A percentile compares a stretch with the other conserved stretches of the same genome.
phyloP scores from a whole-genome alignment of 2,888 invertebrate genomes.

The Diarsia mendica region DNA sequence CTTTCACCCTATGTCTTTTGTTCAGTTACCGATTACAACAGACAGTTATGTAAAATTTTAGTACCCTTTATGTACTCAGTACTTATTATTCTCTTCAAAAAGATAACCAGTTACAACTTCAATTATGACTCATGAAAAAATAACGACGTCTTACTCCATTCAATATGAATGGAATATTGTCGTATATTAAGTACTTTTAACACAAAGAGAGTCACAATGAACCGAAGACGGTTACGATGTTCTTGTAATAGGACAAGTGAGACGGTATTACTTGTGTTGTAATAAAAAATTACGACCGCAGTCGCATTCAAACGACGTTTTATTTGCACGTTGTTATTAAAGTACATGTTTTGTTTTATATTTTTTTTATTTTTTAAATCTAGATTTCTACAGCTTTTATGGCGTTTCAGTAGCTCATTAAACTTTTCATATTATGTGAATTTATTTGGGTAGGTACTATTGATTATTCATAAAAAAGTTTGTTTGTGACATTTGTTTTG shows the following conservation, averaged over 20 bases:
- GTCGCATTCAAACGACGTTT: constrained; percentile 62
- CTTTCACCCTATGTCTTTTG: neutral
- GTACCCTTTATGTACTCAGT: constrained; percentile 12
- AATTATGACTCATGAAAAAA: constrained; percentile 58
- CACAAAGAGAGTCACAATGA: constrained; percentile 56
- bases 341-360: constrained; percentile 24
- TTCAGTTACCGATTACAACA: neutral
- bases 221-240: constrained; percentile 43
- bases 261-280: constrained; percentile 55
- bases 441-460: neutral
- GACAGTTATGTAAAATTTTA: constrained; percentile 28
- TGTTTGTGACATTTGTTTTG: too few relatives aligned
- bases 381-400: neutral
- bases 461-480: too few relatives aligned
- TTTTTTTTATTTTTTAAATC: constrained; percentile 22
- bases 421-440: neutral
- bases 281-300: constrained; percentile 66
- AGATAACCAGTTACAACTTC: constrained; percentile 53
- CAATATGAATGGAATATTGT: constrained; percentile 49
- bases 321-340: constrained; percentile 56
- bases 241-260: constrained; percentile 49
- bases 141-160: constrained; percentile 43
- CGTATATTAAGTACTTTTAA: constrained; percentile 49
- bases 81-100: constrained; percentile 35
- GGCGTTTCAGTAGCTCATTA: neutral